Evolutionary conservation across 2,113 vertebrate species (phyloP).

Genomic region (Nicator chloris): DNA sequence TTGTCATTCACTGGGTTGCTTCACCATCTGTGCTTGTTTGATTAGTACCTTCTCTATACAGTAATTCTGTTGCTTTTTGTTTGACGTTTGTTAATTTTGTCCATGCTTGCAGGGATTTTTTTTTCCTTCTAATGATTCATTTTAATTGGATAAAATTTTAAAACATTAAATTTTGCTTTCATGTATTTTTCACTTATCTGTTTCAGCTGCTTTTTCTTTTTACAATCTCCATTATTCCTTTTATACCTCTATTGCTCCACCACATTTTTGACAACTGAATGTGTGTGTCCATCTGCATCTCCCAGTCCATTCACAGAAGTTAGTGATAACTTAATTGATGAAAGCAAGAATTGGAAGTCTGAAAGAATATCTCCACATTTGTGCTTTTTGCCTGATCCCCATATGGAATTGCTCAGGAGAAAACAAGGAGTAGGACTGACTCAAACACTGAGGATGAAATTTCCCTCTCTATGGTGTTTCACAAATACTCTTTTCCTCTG

Average conservation of each 20-base stretch:
- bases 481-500: neutral
- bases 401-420: neutral
- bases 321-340: neutral
- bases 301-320: neutral
- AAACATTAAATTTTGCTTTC: neutral
- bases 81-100: neutral
- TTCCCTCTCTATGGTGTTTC: accelerated
- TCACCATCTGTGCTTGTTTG: neutral
- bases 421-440: neutral
- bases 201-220: neutral
- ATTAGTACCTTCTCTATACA: neutral
- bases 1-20: neutral
- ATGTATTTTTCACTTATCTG: neutral
- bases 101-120: neutral
- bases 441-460: neutral
- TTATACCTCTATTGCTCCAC: neutral
- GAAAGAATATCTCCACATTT: neutral
- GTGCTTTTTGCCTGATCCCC: neutral
- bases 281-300: neutral
- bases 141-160: neutral
- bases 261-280: neutral
- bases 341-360: neutral
- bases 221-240: neutral
- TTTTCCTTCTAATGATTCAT: neutral
- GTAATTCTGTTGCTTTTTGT: neutral